Conservation (phyloP, 2,113 vertebrate species). For the Bubo scandiacus region DNA sequence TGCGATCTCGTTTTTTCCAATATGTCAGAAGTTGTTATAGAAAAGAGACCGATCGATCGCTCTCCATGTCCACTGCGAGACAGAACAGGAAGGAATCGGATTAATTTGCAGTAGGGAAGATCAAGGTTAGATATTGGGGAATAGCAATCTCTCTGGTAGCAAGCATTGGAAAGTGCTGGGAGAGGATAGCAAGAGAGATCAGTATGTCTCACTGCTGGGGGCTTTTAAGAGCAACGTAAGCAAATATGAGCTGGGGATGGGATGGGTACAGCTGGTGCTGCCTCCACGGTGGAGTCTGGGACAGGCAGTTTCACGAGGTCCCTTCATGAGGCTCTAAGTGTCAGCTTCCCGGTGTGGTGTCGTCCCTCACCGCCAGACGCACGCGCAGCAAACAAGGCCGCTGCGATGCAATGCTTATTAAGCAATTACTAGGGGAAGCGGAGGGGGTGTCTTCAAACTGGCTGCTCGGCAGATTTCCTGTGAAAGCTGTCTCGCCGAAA, state of each 20-base stretch:
- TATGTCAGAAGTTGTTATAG: constrained; percentile 26
- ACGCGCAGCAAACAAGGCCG: background rate
- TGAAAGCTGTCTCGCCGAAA: constrained; percentile 18
- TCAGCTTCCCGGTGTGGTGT: rapidly evolving
- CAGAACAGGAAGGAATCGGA: constrained; percentile 33
- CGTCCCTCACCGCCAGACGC: background rate
- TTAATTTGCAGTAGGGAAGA: constrained; percentile 57
- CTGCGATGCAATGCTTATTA: background rate
- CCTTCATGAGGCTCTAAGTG: background rate
- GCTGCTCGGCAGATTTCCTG: constrained; percentile 44
- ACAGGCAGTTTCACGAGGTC: background rate
- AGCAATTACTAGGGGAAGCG: constrained; percentile 5
- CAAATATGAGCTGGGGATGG: rapidly evolving
- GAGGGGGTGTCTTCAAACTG: constrained; percentile 28
- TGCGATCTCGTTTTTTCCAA: background rate
- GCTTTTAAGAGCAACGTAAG: background rate
- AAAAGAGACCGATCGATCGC: constrained; percentile 2
- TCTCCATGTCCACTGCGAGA: background rate
- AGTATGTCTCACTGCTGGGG: rapidly evolving
- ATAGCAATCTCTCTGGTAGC: background rate
- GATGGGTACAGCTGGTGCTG: background rate
- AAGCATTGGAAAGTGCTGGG: rapidly evolving
- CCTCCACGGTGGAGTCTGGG: rapidly evolving
- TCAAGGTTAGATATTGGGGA: constrained; percentile 54
- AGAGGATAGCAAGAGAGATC: background rate